These are phyloP conservation scores for Nysson spinosus DNA, from an alignment of 2,888 invertebrate genomes.

Conservation along the genomic window DNA sequence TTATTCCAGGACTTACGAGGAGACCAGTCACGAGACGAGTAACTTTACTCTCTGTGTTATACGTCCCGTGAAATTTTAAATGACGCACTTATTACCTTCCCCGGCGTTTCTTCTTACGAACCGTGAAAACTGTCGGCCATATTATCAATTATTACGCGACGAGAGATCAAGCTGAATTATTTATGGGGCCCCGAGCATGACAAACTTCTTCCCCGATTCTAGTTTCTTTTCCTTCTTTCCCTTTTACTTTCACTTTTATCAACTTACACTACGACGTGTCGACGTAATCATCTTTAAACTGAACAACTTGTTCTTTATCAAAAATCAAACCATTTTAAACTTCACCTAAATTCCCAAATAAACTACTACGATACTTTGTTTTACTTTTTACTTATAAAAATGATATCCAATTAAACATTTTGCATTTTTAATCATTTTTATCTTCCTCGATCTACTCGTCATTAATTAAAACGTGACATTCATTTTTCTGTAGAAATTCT, in stretches of 20 bases:
- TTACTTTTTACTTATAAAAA: too few relatives aligned
- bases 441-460: too few relatives aligned
- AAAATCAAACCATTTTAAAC: too few relatives aligned
- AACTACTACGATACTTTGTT: too few relatives aligned
- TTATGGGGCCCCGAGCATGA: constrained; percentile 22
- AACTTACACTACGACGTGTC: too few relatives aligned
- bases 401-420: too few relatives aligned
- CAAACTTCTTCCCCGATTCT: constrained; percentile 10
- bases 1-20: constrained; percentile 31
- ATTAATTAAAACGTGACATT: too few relatives aligned
- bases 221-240: constrained; percentile 12
- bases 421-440: too few relatives aligned
- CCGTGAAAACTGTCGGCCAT: constrained; percentile 19
- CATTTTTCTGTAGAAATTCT: too few relatives aligned
- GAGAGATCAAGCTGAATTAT: constrained; percentile 26
- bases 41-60: constrained; percentile 4
- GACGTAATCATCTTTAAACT: too few relatives aligned
- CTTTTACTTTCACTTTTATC: constrained; percentile 28
- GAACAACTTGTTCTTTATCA: too few relatives aligned
- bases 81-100: constrained; percentile 3
- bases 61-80: constrained; percentile 33
- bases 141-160: constrained; percentile 35
- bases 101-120: neutral
- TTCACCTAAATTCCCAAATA: too few relatives aligned
- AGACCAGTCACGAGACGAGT: neutral